A percentile compares a stretch with the other conserved stretches of the same genome.
phyloP scores from a whole-genome alignment of 1,140 invertebrate species.

The Drosophila leontia region DNA sequence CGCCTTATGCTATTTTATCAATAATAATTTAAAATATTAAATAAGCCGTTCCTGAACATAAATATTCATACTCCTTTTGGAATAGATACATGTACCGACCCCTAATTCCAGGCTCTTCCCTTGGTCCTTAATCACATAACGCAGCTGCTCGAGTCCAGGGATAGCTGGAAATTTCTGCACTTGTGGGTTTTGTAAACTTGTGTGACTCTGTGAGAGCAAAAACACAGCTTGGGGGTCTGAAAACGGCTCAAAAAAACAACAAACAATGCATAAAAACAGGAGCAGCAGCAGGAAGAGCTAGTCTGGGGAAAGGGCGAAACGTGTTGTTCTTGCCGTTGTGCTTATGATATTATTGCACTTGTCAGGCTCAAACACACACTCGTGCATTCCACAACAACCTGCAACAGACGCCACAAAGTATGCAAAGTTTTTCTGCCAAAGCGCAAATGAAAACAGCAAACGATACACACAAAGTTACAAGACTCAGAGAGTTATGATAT shows the following conservation, averaged over 20 bases:
- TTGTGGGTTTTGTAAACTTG: slow-evolving; percentile 47
- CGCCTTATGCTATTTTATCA: no score
- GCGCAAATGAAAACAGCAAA: slow-evolving; percentile 77
- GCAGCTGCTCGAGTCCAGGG: slow-evolving; percentile 43
- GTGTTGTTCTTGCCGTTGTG: slow-evolving; percentile 53
- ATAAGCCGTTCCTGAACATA: neutral
- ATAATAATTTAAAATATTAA: neutral
- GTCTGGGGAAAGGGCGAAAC: slow-evolving; percentile 18
- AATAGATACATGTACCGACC: neutral
- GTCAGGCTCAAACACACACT: slow-evolving; percentile 47
- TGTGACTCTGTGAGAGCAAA: slow-evolving; percentile 7
- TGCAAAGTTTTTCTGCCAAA: slow-evolving; percentile 78
- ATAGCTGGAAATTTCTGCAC: slow-evolving; percentile 42
- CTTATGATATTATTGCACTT: slow-evolving; percentile 83
- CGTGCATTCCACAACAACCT: slow-evolving; percentile 38
- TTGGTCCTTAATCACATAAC: slow-evolving; percentile 78
- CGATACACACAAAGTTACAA: slow-evolving; percentile 43
- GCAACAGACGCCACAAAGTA: slow-evolving; percentile 68
- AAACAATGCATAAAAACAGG: slow-evolving; percentile 43
- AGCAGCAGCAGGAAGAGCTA: slow-evolving; percentile 23
- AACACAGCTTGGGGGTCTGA: slow-evolving; percentile 25
- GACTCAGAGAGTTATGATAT: neutral
- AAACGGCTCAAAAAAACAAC: slow-evolving; percentile 29
- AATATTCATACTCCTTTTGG: neutral
- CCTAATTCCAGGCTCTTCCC: slow-evolving; percentile 20